Percentiles rank a stretch among this genome's conserved stretches.
phyloP scores from a whole-genome alignment of 2,797 vertebrate species.

The Malacoctenus gilli region DNA sequence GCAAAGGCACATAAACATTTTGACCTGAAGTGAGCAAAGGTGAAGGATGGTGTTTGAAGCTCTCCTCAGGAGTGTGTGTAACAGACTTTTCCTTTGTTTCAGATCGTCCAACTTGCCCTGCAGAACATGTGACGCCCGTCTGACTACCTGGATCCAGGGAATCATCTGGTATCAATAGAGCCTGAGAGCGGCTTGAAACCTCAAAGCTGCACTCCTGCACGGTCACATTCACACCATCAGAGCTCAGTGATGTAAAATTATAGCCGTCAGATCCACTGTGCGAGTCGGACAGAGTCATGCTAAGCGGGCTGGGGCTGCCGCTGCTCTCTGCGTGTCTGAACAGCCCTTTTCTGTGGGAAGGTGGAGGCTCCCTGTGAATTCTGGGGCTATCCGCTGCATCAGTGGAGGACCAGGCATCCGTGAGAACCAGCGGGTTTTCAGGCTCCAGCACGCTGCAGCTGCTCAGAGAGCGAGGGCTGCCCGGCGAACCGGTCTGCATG shows the following conservation, averaged over 20 bases:
- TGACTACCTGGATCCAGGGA: neutral
- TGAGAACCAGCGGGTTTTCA: conserved; percentile 72
- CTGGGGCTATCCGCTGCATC: conserved; percentile 77
- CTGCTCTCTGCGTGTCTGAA: conserved; percentile 55
- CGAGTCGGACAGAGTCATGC: conserved; percentile 58
- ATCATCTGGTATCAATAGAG: conserved; percentile 5
- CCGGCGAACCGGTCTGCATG: conserved; percentile 44
- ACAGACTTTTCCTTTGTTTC: neutral
- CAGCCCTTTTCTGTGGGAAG: conserved; percentile 36
- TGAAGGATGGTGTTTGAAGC: neutral
- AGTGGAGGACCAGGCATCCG: conserved; percentile 84
- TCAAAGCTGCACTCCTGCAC: conserved; percentile 43
- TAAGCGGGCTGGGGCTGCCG: conserved; percentile 63
- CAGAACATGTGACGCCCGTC: neutral
- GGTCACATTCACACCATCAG: conserved; percentile 47
- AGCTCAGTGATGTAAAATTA: conserved; percentile 48
- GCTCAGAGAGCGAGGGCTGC: conserved; percentile 54
- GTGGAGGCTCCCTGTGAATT: conserved; percentile 44
- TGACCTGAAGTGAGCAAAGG: conserved; percentile 3
- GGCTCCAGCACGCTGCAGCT: conserved; percentile 67
- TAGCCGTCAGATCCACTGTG: conserved; percentile 37
- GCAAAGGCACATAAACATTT: conserved; percentile 9
- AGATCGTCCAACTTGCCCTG: neutral
- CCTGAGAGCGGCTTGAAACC: conserved; percentile 20
- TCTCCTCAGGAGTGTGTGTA: conserved; percentile 10